phyloP scores from a whole-genome alignment of 2,797 vertebrate genomes.

The Triplophysa yarkandensis region DNA sequence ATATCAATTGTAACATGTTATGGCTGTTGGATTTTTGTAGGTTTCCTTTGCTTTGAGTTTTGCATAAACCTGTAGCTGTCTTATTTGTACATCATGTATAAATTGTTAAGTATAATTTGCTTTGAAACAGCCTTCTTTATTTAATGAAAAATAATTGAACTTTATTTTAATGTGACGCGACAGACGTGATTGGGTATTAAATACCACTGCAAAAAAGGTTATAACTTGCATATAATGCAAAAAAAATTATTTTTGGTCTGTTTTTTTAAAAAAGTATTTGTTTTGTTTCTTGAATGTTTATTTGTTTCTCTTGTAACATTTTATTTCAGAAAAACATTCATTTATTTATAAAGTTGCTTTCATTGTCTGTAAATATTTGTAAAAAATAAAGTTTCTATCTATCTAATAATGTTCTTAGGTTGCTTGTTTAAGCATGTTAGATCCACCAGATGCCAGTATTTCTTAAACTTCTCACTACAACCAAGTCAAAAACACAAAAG shows the following conservation, averaged over 20 bases:
- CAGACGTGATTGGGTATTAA: conserved; percentile 20
- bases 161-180: conserved; percentile 21
- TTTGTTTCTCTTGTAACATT: conserved; percentile 37
- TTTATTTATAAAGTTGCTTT: conserved; percentile 76
- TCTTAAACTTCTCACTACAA: not conserved
- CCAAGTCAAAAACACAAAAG: too few relatives aligned
- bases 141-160: not conserved
- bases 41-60: conserved; percentile 3
- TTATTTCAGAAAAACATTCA: conserved; percentile 41
- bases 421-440: conserved; percentile 5
- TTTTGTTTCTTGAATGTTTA: conserved; percentile 28
- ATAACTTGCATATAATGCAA: conserved; percentile 42
- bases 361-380: conserved; percentile 80
- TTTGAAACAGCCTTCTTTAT: conserved; percentile 8
- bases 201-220: conserved; percentile 27
- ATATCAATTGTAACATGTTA: not conserved
- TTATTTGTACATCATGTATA: conserved; percentile 37
- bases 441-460: conserved; percentile 33
- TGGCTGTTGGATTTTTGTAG: conserved; percentile 6
- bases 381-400: conserved; percentile 80
- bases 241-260: conserved; percentile 52
- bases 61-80: conserved; percentile 8
- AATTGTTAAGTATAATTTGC: conserved; percentile 1
- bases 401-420: conserved; percentile 63
- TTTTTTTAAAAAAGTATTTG: conserved; percentile 35